phyloP scores from a whole-genome alignment of 2,888 invertebrate genomes.

The Uropetala carovei region DNA sequence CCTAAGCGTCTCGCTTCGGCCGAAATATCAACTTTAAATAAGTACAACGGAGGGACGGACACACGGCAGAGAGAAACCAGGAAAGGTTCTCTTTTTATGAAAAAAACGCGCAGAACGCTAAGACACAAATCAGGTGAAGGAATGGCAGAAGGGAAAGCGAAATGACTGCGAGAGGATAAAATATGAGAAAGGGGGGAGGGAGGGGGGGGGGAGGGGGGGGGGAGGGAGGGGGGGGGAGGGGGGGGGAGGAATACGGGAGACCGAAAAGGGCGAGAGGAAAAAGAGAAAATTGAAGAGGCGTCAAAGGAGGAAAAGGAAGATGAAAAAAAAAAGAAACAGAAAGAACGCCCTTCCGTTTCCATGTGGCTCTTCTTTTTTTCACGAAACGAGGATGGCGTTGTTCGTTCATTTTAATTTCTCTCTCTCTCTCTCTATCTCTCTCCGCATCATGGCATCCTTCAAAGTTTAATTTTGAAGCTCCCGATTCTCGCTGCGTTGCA shows the following conservation, averaged over 20 bases:
- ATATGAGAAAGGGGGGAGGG: background rate
- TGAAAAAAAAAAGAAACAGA: background rate
- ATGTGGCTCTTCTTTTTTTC: background rate
- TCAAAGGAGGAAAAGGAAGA: background rate
- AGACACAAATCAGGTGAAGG: too few species aligned
- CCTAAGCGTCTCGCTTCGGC: too few species aligned
- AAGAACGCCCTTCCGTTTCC: background rate
- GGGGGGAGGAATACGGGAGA: background rate
- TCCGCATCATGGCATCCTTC: slow-evolving; percentile 25
- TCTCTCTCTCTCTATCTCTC: background rate
- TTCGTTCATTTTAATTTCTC: slow-evolving; percentile 17
- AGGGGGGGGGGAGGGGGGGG: background rate
- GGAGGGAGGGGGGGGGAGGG: background rate
- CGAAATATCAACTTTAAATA: too few species aligned
- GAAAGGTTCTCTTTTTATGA: too few species aligned
- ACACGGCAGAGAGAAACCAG: too few species aligned
- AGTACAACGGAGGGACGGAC: too few species aligned
- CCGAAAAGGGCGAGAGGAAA: too few species aligned
- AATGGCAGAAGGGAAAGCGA: too few species aligned
- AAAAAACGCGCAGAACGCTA: too few species aligned
- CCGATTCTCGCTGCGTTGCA: background rate
- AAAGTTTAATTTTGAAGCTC: slow-evolving; percentile 50
- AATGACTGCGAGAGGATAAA: too few species aligned
- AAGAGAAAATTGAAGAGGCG: background rate
- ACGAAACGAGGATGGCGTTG: background rate